Evolutionary conservation across 2,113 vertebrate genomes (phyloP).

Genomic region (Typhlomys cinereus): DNA sequence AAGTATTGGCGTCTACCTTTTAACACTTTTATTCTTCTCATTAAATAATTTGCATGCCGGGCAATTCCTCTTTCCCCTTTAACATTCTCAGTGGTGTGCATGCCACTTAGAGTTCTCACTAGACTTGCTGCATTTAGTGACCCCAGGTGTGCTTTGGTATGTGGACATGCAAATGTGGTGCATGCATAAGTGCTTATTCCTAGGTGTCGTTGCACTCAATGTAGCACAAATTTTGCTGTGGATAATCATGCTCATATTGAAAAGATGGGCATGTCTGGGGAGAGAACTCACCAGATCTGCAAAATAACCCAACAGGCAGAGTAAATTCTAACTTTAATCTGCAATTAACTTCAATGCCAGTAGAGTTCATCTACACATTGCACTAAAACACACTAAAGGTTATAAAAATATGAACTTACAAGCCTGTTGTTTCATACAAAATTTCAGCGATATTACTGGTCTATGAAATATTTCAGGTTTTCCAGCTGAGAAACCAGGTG

Average conservation of each 20-base stretch:
- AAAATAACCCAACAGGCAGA: neutral
- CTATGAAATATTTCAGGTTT: slow-evolving; percentile 33
- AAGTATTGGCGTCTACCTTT: neutral
- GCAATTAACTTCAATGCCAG: neutral
- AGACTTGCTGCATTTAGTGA: neutral
- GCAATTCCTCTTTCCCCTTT: neutral
- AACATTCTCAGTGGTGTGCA: neutral
- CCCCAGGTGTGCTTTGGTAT: neutral
- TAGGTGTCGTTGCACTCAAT: neutral
- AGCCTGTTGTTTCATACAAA: neutral
- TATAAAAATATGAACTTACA: slow-evolving; percentile 1
- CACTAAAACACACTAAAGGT: neutral
- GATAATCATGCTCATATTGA: neutral
- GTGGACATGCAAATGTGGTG: neutral
- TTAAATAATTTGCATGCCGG: neutral
- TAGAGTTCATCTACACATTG: neutral
- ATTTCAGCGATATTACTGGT: neutral
- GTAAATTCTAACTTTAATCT: slow-evolving; percentile 6
- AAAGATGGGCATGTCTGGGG: neutral
- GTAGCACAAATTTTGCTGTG: neutral
- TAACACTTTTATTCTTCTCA: neutral
- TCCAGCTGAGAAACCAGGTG: slow-evolving; percentile 42
- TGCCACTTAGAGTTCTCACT: neutral
- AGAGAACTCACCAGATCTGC: neutral
- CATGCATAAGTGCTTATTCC: neutral